These are phyloP conservation scores for Sarcophaga variegata DNA, from an alignment of 2,888 invertebrate species.

Conservation along the genomic window DNA sequence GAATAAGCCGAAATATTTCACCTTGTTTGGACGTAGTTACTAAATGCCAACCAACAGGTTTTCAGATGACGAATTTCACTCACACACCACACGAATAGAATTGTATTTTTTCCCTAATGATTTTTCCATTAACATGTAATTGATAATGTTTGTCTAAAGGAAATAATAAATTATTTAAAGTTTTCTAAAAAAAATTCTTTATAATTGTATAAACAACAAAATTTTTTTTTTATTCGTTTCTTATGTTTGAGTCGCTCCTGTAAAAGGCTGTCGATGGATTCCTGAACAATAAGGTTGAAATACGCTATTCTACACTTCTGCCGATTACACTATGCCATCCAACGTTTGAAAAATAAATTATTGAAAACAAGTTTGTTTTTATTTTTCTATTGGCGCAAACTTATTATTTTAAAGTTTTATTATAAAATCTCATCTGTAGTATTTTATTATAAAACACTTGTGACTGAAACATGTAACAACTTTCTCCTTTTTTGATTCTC, in stretches of 20 bases:
- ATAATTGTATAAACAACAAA: too few species aligned
- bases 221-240: too few species aligned
- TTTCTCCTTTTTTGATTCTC: background rate
- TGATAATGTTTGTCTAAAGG: conserved; percentile 8
- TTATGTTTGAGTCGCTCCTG: too few species aligned
- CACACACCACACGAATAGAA: background rate
- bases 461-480: background rate
- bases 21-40: conserved; percentile 98
- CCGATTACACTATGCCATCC: too few species aligned
- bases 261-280: too few species aligned
- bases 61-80: conserved; percentile 26
- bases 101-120: conserved; percentile 4
- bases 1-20: conserved; percentile 91
- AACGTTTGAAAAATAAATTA: too few species aligned
- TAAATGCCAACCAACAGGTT: conserved; percentile 80
- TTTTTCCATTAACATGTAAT: conserved; percentile 20
- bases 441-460: conserved; percentile 56
- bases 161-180: background rate
- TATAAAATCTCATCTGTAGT: conserved; percentile 1
- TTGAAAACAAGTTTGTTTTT: background rate
- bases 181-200: background rate
- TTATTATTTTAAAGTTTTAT: background rate
- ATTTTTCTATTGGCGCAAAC: background rate
- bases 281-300: too few species aligned
- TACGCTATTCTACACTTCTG: too few species aligned